phyloP scores from a whole-genome alignment of 2,888 invertebrate species.

The Oithona nana region DNA sequence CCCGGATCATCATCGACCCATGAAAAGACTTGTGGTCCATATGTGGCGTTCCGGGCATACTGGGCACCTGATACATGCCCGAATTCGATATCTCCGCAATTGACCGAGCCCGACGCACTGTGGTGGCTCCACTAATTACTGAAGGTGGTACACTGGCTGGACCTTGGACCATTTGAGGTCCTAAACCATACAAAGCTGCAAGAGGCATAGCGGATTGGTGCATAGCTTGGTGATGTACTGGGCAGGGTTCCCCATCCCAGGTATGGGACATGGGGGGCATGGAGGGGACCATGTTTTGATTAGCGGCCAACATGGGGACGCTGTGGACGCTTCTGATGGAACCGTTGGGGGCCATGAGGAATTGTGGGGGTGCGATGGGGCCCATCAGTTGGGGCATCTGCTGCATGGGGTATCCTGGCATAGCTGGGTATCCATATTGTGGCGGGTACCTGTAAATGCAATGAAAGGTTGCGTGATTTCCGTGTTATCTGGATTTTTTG shows the following conservation, averaged over 20 bases:
- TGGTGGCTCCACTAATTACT: constrained; percentile 16
- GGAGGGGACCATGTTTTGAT: background rate
- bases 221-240: constrained; percentile 17
- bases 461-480: background rate
- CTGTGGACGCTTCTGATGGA: constrained; percentile 18
- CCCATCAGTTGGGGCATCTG: constrained; percentile 8
- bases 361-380: constrained; percentile 3
- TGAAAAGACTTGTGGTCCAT: constrained; percentile 8
- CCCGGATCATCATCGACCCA: constrained; percentile 15
- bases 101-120: constrained; percentile 8
- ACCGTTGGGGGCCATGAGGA: constrained; percentile 15
- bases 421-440: background rate
- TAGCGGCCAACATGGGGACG: constrained; percentile 16
- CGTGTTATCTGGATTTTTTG: background rate
- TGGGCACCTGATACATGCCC: background rate
- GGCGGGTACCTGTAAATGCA: too few relatives aligned
- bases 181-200: constrained; percentile 13
- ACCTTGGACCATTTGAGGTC: background rate
- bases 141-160: constrained; percentile 16
- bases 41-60: background rate
- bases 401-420: background rate
- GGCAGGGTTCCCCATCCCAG: constrained; percentile 19
- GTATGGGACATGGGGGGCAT: constrained; percentile 1
- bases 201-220: constrained; percentile 9
- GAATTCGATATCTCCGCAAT: constrained; percentile 13